These are phyloP conservation scores for Girardinichthys multiradiatus DNA, from an alignment of 2,113 vertebrate species.

Conservation along the genomic window DNA sequence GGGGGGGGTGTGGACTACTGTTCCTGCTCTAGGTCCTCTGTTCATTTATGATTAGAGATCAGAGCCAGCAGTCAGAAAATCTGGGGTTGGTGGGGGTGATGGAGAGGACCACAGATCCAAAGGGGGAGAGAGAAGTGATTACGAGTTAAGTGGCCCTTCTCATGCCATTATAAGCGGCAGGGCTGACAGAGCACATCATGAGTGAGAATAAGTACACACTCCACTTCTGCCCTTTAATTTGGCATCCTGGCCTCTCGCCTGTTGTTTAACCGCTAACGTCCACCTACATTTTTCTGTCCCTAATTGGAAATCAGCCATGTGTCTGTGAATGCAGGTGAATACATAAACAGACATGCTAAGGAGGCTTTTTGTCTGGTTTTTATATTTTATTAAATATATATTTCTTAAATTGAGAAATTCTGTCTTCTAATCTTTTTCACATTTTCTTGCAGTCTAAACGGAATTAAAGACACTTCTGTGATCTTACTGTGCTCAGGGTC, in stretches of 20 bases:
- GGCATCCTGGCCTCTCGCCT: slow-evolving; percentile 51
- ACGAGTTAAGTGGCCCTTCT: slow-evolving; percentile 79
- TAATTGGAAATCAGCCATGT: slow-evolving; percentile 47
- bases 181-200: slow-evolving; percentile 72
- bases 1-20: slow-evolving; percentile 69
- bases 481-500: slow-evolving; percentile 39
- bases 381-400: no score
- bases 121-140: slow-evolving; percentile 75
- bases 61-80: slow-evolving; percentile 66
- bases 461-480: slow-evolving; percentile 28
- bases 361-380: no score
- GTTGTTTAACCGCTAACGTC: slow-evolving; percentile 69
- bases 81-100: slow-evolving; percentile 25
- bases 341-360: background rate
- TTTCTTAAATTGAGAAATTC: background rate
- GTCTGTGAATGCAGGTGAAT: slow-evolving; percentile 19
- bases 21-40: slow-evolving; percentile 70
- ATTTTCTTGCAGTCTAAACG: slow-evolving; percentile 35
- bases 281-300: slow-evolving; percentile 60
- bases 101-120: slow-evolving; percentile 50
- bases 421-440: background rate
- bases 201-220: slow-evolving; percentile 73
- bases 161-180: slow-evolving; percentile 73
- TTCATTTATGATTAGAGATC: slow-evolving; percentile 79
- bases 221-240: slow-evolving; percentile 76